Percentiles rank a stretch among this genome's conserved stretches.
phyloP scores from a whole-genome alignment of 2,113 vertebrate species.

The Megaceryle maxima region DNA sequence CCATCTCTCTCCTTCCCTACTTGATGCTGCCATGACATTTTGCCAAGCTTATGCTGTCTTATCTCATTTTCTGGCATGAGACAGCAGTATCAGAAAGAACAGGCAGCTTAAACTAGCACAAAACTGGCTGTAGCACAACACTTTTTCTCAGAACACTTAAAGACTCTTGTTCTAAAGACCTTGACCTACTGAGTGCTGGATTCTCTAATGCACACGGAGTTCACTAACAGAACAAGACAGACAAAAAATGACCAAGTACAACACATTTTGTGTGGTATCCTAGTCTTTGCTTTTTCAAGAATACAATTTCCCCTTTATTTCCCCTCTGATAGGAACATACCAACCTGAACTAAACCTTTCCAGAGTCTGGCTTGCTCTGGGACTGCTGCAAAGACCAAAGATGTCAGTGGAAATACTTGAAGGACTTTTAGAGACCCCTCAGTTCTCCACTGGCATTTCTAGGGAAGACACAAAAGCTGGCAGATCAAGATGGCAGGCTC shows the following conservation, averaged over 20 bases:
- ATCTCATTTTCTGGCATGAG: not conserved
- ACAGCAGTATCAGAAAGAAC: not conserved
- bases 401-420: not conserved
- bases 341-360: not conserved
- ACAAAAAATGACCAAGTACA: not conserved
- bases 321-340: not conserved
- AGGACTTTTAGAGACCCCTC: not conserved
- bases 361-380: not conserved
- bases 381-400: not conserved
- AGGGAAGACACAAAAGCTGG: not conserved
- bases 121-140: not conserved
- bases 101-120: not conserved
- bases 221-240: not conserved
- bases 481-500: not conserved
- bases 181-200: not conserved
- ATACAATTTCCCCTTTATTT: not conserved
- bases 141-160: constrained; percentile 1
- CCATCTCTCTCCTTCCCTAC: not conserved
- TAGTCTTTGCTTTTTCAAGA: not conserved
- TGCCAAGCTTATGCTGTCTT: not conserved
- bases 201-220: not conserved
- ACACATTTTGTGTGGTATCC: not conserved
- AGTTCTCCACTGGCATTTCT: not conserved
- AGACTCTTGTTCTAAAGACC: not conserved
- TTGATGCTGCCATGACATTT: not conserved